Percentiles rank a stretch among this genome's conserved stretches.
Evolutionary conservation across 2,113 vertebrate species (phyloP).

Genomic region (Lophius piscatorius): DNA sequence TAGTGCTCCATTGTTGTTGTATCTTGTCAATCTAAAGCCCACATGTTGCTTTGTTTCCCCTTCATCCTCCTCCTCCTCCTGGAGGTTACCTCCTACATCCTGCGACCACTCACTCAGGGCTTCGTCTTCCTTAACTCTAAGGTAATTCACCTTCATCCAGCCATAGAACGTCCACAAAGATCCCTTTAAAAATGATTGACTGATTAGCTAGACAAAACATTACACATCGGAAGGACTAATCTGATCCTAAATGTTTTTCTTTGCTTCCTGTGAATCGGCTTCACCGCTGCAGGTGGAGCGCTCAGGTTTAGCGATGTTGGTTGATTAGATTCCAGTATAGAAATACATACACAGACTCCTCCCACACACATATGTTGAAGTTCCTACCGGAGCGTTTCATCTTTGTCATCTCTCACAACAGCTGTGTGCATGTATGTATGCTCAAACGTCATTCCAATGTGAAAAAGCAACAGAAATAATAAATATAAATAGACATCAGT

Average conservation of each 20-base stretch:
- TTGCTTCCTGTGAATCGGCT: constrained; percentile 1
- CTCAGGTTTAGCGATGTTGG: background rate
- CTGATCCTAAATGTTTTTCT: constrained; percentile 4
- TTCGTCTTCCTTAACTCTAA: constrained; percentile 23
- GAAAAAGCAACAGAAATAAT: too few relatives aligned
- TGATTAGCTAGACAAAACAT: constrained; percentile 55
- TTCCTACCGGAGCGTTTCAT: too few relatives aligned
- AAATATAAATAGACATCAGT: too few relatives aligned
- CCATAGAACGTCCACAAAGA: constrained; percentile 21
- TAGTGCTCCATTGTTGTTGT: constrained; percentile 3
- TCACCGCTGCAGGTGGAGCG: constrained; percentile 3
- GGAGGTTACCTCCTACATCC: constrained; percentile 17
- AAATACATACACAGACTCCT: too few relatives aligned
- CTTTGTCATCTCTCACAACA: constrained; percentile 3
- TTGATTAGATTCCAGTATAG: constrained; percentile 23
- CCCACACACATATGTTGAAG: constrained; percentile 5
- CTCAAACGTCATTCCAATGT: background rate
- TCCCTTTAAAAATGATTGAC: constrained; percentile 25
- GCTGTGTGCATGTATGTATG: background rate
- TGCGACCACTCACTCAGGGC: constrained; percentile 1
- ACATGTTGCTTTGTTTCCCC: constrained; percentile 49
- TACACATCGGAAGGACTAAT: constrained; percentile 2
- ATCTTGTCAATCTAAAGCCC: constrained; percentile 10
- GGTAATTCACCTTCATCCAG: constrained; percentile 19
- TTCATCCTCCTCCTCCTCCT: constrained; percentile 1